Evolutionary conservation across 53 echinoderm and acorn worm species (phyloP), one percentile per base, ranked within the genome.

Genomic region (Patiria pectinifera): DNA sequence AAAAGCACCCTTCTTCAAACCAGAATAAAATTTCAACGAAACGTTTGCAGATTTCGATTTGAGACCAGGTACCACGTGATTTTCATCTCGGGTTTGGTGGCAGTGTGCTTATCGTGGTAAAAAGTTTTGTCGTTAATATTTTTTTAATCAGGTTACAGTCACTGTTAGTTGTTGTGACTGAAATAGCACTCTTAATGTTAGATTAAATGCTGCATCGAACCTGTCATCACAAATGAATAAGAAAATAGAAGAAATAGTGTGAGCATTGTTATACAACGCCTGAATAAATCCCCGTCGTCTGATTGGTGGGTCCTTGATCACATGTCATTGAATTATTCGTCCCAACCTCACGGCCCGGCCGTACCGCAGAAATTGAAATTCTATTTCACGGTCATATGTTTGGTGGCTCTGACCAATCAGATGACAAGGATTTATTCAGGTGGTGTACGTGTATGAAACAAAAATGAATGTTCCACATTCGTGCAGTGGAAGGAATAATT

Each of bases 31-130:
- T 69, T 4, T 21, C 69, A 0, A 21, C 69, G 35, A 35, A 35
- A 35, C 1, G 35, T 35, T 35, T 35, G 0, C 35, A 35, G 1
- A 35, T 35, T 70, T 18, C 35, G 35, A 35, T 35, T 1, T 4
- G 10, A 3, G 24, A 82, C 46, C 6, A 83, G 24, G 6, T 58
- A 11, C 2, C 22, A 74, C 11, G 6, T n/a, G 48, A 69, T 81
- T 26, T 80, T 90, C 90, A 81, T 90, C 82, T 22, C 48, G 69
- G 90, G 90, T 66, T 80, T 90, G 90, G 90, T 81, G 81, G 90
- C 90, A 90, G 90, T 90, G 90, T 90, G 90, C 90, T 90, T 90
- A 90, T 90, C 90, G 90, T 90, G 35, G 44, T 90, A 43, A 48
- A 80, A 12, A 66, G 0, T 66, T 23, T n/a, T 23, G 74, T 24